Base-by-base conservation (phyloP, 2,113 vertebrate genomes). In the Steatornis caripensis region DNA sequence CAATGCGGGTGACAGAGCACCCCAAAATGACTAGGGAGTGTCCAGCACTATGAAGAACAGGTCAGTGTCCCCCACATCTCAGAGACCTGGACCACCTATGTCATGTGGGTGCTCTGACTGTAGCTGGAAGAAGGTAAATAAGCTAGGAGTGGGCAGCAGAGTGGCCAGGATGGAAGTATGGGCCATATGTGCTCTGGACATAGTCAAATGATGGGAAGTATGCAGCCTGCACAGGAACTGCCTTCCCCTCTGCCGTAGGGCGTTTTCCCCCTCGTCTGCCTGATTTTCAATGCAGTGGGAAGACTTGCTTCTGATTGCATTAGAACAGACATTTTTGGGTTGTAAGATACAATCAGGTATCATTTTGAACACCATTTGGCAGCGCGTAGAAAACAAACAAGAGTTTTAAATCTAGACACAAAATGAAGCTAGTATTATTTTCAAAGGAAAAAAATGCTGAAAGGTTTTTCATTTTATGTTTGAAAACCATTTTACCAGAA, bases 401-500 rank as follows among this genome's bases (percentile, higher is more conserved):
- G 6, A 13, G 9, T 68, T 96, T 92, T 71, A 78, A 88, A 94
- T 61, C 39, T 37, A 64, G 80, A 64, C 32, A 48, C 6, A 62
- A 84, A 90, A 68, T 69, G 24, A 78, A 90, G 48, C n/a, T 41
- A 48, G 30, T 65, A 11, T 43, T 90, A 74, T 57, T 94, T 93
- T 92, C 41, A 82, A 82, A 84, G 55, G 12, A 36, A 81, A 94
- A 88, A 88, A 71, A n/a, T 75, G 36, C 36, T 64, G 60, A 81
- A 49, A 71, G 19, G 6, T 75, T 94, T 93, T 88, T 75, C 15
- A 74, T 81, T 87, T 90, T 89, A 37, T 87, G n/a, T 65, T 94
- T 93, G 83, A 64, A 90, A 94, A 37, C 15, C 43, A 57, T 51
- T 72, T 87, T 93, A 78, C 87, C 86, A 90, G 86, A 91, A 90